phyloP scores from a whole-genome alignment of 2,888 invertebrate species.

The Heliothis peltigera region DNA sequence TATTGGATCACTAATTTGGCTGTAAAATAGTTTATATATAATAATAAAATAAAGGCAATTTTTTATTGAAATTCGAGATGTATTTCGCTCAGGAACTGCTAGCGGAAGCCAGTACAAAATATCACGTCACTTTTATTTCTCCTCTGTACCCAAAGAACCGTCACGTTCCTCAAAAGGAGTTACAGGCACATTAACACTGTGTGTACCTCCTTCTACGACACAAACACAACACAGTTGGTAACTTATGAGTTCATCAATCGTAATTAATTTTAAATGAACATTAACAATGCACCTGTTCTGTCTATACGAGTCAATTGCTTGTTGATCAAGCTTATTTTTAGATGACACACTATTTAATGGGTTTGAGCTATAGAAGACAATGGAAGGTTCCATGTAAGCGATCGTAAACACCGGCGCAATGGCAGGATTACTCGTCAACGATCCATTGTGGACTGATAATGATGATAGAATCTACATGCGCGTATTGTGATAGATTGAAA shows the following conservation, averaged over 20 bases:
- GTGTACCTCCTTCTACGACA: neutral
- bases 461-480: slow-evolving; percentile 14
- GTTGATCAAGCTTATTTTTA: slow-evolving; percentile 46
- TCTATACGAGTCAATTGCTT: slow-evolving; percentile 29
- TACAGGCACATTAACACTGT: neutral
- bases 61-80: too few species aligned
- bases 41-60: too few species aligned
- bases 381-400: slow-evolving; percentile 36
- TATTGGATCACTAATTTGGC: too few species aligned
- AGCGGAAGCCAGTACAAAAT: neutral
- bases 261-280: slow-evolving; percentile 39
- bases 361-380: slow-evolving; percentile 34
- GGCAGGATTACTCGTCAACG: slow-evolving; percentile 38
- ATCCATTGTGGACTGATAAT: slow-evolving; percentile 51
- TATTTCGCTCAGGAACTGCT: neutral
- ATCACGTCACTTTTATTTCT: neutral
- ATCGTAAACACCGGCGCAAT: slow-evolving; percentile 28
- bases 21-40: too few species aligned
- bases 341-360: slow-evolving; percentile 42
- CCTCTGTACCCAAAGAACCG: neutral
- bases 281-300: slow-evolving; percentile 34
- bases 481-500: slow-evolving; percentile 1
- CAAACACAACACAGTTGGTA: slow-evolving; percentile 2
- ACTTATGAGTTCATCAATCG: slow-evolving; percentile 50
- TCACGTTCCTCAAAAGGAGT: neutral